A percentile compares a stretch with the other conserved stretches of the same genome.
These are phyloP conservation scores for Papilio xuthus DNA, from an alignment of 1,140 invertebrate species.

Conservation along the genomic window DNA sequence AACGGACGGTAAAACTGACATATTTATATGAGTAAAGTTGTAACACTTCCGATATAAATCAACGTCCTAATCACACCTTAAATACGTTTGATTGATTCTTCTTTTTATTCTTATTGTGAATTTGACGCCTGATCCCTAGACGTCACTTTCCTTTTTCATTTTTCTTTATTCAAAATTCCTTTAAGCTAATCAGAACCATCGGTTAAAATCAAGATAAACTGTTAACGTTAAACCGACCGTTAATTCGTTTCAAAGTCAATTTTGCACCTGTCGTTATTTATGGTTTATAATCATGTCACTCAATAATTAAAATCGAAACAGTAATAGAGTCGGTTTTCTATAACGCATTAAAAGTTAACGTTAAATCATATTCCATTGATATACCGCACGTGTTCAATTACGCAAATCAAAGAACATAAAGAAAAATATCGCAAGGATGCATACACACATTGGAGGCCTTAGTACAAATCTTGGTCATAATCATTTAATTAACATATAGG, in stretches of 20 bases:
- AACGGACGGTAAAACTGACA: too few species aligned
- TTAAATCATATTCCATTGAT: constrained; percentile 12
- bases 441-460: background rate
- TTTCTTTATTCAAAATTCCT: constrained; percentile 20
- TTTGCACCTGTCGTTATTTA: constrained; percentile 39
- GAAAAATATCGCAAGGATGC: background rate
- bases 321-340: constrained; percentile 28
- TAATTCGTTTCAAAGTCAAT: constrained; percentile 30
- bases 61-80: background rate
- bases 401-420: background rate
- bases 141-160: constrained; percentile 4
- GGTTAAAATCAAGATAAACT: constrained; percentile 31
- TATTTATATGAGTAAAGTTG: background rate
- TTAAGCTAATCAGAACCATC: constrained; percentile 27
- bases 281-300: constrained; percentile 38
- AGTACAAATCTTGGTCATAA: too few species aligned
- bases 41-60: background rate
- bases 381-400: background rate
- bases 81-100: background rate
- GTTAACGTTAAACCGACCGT: constrained; percentile 34
- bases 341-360: background rate
- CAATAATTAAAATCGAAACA: constrained; percentile 36
- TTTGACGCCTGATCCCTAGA: constrained; percentile 17
- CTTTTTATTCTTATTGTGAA: background rate
- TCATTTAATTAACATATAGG: too few species aligned